phyloP scores from a whole-genome alignment of 2,113 vertebrate genomes.

The Bubo scandiacus region DNA sequence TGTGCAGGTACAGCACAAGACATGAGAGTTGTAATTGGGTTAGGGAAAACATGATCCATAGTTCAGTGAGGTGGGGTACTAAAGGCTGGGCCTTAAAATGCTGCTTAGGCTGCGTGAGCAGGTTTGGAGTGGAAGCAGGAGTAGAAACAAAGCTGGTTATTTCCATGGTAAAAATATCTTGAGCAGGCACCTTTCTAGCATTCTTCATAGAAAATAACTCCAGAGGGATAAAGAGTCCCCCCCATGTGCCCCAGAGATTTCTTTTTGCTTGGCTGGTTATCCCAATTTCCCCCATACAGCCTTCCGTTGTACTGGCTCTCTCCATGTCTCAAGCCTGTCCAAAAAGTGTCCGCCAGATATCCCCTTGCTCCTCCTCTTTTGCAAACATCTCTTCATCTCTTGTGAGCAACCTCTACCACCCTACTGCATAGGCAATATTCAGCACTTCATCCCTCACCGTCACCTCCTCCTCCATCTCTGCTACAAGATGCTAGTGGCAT shows the following conservation, averaged over 20 bases:
- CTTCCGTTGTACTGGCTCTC: neutral
- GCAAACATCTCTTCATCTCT: neutral
- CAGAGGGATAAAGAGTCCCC: neutral
- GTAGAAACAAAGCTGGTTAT: neutral
- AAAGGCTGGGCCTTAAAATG: neutral
- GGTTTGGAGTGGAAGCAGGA: neutral
- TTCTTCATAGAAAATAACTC: neutral
- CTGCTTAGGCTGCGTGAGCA: neutral
- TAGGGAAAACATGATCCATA: neutral
- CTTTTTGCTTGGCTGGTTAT: neutral
- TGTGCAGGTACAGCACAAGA: neutral
- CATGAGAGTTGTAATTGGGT: neutral
- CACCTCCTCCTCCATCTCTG: neutral
- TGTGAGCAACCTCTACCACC: neutral
- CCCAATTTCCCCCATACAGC: neutral
- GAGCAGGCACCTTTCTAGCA: neutral
- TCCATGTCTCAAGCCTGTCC: neutral
- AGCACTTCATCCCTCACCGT: neutral
- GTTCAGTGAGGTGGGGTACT: neutral
- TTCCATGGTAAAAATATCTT: neutral
- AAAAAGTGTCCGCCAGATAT: neutral
- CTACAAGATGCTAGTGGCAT: neutral
- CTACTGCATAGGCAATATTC: neutral
- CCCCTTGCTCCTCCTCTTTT: neutral
- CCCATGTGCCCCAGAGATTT: neutral